phyloP scores from a whole-genome alignment of 2,888 invertebrate species.

The Oscheius sp. region DNA sequence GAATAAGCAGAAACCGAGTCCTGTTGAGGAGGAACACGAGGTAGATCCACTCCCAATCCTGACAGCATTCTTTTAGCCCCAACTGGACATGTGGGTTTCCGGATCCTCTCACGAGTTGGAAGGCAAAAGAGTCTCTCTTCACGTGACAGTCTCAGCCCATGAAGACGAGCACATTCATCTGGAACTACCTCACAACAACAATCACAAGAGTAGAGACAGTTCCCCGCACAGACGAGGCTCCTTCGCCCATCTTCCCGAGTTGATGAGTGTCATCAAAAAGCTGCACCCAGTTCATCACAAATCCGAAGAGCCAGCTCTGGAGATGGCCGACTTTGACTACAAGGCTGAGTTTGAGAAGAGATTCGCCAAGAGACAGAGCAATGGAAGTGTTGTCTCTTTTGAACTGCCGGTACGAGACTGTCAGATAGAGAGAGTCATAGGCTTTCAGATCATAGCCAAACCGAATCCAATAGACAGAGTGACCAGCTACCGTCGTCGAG shows the following conservation, averaged over 20 bases:
- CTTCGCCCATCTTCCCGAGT: constrained; percentile 23
- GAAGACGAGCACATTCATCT: neutral
- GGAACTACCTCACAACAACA: neutral
- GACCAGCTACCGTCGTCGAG: constrained; percentile 17
- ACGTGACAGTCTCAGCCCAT: constrained; percentile 21
- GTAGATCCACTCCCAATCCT: neutral
- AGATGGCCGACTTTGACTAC: constrained; percentile 30
- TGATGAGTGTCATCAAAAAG: constrained; percentile 31
- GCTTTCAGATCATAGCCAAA: constrained; percentile 27
- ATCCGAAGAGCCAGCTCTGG: constrained; percentile 15
- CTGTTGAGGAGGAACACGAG: constrained; percentile 9
- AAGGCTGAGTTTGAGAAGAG: constrained; percentile 35
- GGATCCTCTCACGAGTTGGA: constrained; percentile 14
- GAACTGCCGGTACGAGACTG: constrained; percentile 25
- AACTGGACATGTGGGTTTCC: constrained; percentile 29
- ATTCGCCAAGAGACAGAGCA: constrained; percentile 11
- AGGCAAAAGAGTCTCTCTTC: constrained; percentile 9
- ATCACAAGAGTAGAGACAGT: neutral
- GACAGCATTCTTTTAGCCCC: neutral
- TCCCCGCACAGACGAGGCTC: constrained; percentile 1
- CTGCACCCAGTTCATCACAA: constrained; percentile 27
- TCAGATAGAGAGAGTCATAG: neutral
- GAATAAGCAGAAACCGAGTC: constrained; percentile 25
- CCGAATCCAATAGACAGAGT: constrained; percentile 31
- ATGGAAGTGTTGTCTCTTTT: constrained; percentile 11